phyloP scores from a whole-genome alignment of 37 sponge, comb jelly and placozoan genomes.

The Halichondria panicea region DNA sequence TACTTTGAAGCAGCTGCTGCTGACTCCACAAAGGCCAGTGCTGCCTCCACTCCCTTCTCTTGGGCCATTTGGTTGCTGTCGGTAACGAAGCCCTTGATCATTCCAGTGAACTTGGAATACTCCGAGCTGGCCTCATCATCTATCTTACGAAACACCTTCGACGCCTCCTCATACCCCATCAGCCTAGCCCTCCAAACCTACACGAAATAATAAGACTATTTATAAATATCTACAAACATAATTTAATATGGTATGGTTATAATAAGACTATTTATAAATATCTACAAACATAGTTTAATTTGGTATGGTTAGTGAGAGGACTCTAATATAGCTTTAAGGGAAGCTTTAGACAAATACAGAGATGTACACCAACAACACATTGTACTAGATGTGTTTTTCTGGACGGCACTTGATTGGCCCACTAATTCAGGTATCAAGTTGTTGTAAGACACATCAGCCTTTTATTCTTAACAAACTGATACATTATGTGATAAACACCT shows the following conservation, averaged over 20 bases:
- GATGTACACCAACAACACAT: too few species aligned
- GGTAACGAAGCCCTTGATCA: conserved; percentile 83
- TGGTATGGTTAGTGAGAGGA: neutral
- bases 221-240: neutral
- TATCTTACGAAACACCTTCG: conserved; percentile 74
- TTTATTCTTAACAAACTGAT: too few species aligned
- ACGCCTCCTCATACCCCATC: conserved; percentile 87
- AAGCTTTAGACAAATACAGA: too few species aligned
- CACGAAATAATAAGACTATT: neutral
- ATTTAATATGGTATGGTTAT: neutral
- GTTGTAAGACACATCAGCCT: neutral
- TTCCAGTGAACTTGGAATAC: conserved; percentile 70
- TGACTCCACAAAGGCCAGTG: conserved; percentile 77
- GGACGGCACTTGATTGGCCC: too few species aligned
- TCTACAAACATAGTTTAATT: neutral
- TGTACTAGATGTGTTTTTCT: too few species aligned
- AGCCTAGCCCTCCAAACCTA: conserved; percentile 90
- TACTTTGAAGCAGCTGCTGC: conserved; percentile 84
- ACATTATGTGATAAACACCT: neutral
- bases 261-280: neutral
- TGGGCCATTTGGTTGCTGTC: conserved; percentile 91
- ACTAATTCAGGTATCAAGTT: neutral
- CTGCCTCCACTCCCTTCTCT: conserved; percentile 92
- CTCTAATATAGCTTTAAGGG: neutral
- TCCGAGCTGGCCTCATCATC: conserved; percentile 83